Base-by-base conservation (phyloP, 2,888 invertebrate genomes). In the Rhamnusium bicolor region DNA sequence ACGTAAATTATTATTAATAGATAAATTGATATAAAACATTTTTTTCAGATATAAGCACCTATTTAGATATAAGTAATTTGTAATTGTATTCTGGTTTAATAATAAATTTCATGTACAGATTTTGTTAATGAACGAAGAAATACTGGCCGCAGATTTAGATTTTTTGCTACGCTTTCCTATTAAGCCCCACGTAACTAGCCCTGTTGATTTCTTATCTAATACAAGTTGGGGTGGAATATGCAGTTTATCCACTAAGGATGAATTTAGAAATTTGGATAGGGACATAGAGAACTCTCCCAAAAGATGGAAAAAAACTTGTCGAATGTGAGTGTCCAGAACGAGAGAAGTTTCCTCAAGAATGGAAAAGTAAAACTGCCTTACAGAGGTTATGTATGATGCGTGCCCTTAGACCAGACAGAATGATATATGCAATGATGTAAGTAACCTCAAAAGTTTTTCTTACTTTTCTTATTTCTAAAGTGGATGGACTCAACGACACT, bases 231-330 rank as follows among this genome's bases (percentile, higher is more conserved):
- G 98, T 72, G 98, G 97, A 16, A 95, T 98, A 81, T 96, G 98
- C 88, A 95, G 96, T 81, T 90, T 98, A 74, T 93, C 97, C 24
- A 92, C 93, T 65, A 94, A 96, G 89, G 98, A 98, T 82, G 98
- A 98, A 86, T 98, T 96, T 86, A 91, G 96, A 77, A 98, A 98
- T 87, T 90, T 98, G 72, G 98, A 98, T 86, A 91, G 98, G 75
- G 98, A 98, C 86, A 98, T 98, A 81, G 98, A 98, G 89, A 96
- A 95, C 2, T 97, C 97, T 0, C 94, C 96, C n/a, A 98, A 98
- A 86, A 91, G 98, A 70, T 98, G 98, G 98, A 98, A 98, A 88
- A n/a, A 98, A 98, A 88, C 93, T 98, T 83, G 95, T 98, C 0
- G 98, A 98, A 89, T 94, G 95, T 82, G 98, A 98, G 85, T 94